phyloP scores from a whole-genome alignment of 2,797 vertebrate species.

The Aselliscus stoliczkanus region DNA sequence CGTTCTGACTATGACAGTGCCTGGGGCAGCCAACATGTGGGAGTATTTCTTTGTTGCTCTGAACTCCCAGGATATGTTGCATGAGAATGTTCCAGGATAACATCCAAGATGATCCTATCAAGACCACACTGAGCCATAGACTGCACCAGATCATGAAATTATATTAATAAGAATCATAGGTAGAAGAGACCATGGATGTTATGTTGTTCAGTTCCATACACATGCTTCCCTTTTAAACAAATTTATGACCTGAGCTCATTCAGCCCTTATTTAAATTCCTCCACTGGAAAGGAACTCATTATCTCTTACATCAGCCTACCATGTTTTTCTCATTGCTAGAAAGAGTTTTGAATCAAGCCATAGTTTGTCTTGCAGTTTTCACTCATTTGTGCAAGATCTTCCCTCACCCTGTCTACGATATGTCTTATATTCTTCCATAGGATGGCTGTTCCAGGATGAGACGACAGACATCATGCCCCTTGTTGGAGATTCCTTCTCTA shows the following conservation, averaged over 20 bases:
- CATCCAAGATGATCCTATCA: not conserved
- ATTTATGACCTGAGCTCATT: not conserved
- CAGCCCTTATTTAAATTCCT: not conserved
- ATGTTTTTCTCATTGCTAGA: not conserved
- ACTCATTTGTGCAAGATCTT: not conserved
- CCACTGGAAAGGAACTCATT: not conserved
- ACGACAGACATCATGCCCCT: not conserved
- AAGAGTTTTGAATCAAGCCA: not conserved
- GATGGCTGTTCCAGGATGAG: not conserved
- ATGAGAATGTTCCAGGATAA: not conserved
- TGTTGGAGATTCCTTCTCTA: not conserved
- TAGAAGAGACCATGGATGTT: not conserved
- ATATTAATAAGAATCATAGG: constrained; percentile 14
- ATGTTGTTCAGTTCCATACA: not conserved
- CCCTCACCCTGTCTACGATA: not conserved
- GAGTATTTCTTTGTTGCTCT: not conserved
- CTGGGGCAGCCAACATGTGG: not conserved
- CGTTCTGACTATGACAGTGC: not conserved
- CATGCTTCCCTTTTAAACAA: not conserved
- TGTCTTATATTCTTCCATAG: not conserved
- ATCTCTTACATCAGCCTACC: not conserved
- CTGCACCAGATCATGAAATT: not conserved
- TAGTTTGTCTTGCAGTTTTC: not conserved
- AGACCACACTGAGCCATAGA: not conserved
- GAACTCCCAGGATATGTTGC: not conserved